Percentiles rank a stretch among this genome's conserved stretches.
Conservation (phyloP, 2,888 invertebrate species). For the Molorchus minor region DNA sequence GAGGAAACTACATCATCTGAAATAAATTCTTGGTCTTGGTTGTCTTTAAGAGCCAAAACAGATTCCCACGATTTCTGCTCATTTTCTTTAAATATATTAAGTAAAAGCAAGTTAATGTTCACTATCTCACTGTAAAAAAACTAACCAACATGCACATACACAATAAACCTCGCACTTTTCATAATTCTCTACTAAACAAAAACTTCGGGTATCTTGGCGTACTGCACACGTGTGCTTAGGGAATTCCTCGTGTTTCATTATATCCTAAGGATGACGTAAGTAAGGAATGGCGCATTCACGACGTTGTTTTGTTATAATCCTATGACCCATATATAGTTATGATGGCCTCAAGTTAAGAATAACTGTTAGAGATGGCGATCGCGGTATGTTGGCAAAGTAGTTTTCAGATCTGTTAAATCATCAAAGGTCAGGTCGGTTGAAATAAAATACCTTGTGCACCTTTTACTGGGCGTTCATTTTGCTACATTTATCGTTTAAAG, state of each 20-base stretch:
- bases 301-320: no score
- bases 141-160: not conserved
- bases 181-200: constrained; percentile 1
- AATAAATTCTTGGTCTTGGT: not conserved
- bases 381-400: no score
- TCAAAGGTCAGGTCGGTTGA: no score
- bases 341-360: no score
- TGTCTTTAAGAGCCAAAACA: not conserved
- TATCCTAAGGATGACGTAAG: no score
- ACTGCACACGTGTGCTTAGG: not conserved
- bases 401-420: no score
- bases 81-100: not conserved
- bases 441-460: no score
- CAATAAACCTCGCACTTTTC: not conserved
- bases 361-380: no score
- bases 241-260: not conserved
- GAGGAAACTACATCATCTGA: not conserved
- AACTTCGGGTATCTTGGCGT: not conserved
- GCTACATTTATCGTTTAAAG: no score
- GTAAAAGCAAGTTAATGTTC: not conserved
- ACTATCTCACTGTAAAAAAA: constrained; percentile 2
- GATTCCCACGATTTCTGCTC: not conserved
- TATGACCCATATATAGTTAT: no score
- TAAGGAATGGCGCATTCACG: no score
- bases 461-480: no score